These are phyloP conservation scores for Nasonia vitripennis DNA, from an alignment of 1,140 invertebrate genomes.

Conservation along the genomic window DNA sequence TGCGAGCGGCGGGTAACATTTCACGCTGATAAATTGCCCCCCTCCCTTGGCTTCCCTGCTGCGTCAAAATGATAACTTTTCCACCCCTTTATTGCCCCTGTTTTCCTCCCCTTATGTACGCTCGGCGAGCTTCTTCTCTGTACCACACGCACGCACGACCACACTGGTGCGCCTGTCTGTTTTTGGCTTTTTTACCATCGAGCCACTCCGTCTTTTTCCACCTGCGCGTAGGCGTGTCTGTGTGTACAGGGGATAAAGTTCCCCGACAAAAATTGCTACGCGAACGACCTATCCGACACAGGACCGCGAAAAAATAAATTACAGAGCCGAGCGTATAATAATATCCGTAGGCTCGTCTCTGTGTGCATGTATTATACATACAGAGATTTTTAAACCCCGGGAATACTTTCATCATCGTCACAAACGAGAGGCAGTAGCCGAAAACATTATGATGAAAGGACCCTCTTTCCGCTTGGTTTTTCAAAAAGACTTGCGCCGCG, in stretches of 20 bases:
- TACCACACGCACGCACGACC: not conserved
- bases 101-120: not conserved
- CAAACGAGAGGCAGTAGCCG: not conserved
- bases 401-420: slow-evolving; percentile 28
- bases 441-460: slow-evolving; percentile 12
- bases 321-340: slow-evolving; percentile 9
- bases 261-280: slow-evolving; percentile 14
- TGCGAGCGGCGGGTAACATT: slow-evolving; percentile 48
- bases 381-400: slow-evolving; percentile 2
- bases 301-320: slow-evolving; percentile 35
- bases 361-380: not conserved
- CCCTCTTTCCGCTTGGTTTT: not conserved
- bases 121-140: slow-evolving; percentile 3
- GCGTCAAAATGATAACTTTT: slow-evolving; percentile 52
- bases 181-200: slow-evolving; percentile 38
- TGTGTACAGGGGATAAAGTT: slow-evolving; percentile 9
- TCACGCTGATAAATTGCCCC: slow-evolving; percentile 49
- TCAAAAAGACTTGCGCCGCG: not conserved
- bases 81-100: slow-evolving; percentile 42
- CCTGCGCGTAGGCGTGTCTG: not conserved
- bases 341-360: not conserved
- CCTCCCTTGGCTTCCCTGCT: slow-evolving; percentile 34
- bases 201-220: slow-evolving; percentile 2
- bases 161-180: not conserved
- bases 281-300: slow-evolving; percentile 32